Percentiles rank a stretch among this genome's conserved stretches.
Evolutionary conservation across 2,113 vertebrate genomes (phyloP).

Genomic region (Bothrops jararaca): DNA sequence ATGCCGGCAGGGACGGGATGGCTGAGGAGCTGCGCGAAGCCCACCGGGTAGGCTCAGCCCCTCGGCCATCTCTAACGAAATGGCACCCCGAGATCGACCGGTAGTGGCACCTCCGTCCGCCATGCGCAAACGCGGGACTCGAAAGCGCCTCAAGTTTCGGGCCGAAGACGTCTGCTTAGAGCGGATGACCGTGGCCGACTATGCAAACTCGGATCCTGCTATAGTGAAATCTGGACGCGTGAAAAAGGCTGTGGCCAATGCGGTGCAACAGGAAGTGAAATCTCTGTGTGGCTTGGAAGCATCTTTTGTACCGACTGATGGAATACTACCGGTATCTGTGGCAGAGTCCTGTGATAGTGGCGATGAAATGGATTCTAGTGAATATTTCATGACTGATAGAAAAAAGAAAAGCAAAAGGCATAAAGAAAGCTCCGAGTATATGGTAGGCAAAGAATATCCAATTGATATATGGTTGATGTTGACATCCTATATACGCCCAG

Average conservation of each 20-base stretch:
- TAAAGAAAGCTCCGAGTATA: conserved; percentile 78
- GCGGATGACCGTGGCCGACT: conserved; percentile 94
- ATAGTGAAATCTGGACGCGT: conserved; percentile 91
- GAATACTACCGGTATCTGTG: conserved; percentile 81
- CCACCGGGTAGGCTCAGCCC: background rate
- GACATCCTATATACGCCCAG: conserved; percentile 92
- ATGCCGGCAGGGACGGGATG: conserved; percentile 22
- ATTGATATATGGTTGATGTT: conserved; percentile 94
- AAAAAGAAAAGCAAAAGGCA: conserved; percentile 95
- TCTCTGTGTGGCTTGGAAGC: conserved; percentile 93
- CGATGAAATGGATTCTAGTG: conserved; percentile 80
- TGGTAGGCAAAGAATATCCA: conserved; percentile 84
- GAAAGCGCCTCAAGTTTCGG: conserved; percentile 91
- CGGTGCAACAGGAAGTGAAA: conserved; percentile 96
- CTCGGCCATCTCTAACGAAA: conserved; percentile 63
- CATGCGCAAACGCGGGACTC: conserved; percentile 91
- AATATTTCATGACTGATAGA: conserved; percentile 56
- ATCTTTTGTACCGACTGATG: conserved; percentile 85
- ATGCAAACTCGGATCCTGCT: conserved; percentile 93
- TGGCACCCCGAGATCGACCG: conserved; percentile 77
- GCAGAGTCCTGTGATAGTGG: conserved; percentile 78
- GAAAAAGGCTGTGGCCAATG: conserved; percentile 92
- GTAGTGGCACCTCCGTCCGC: conserved; percentile 48
- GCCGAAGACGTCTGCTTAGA: conserved; percentile 88
- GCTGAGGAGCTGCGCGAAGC: background rate